Percentiles rank a stretch among this genome's conserved stretches.
These are phyloP conservation scores for Harlomillsia oculata DNA, from an alignment of 1,140 invertebrate genomes.

Conservation along the genomic window DNA sequence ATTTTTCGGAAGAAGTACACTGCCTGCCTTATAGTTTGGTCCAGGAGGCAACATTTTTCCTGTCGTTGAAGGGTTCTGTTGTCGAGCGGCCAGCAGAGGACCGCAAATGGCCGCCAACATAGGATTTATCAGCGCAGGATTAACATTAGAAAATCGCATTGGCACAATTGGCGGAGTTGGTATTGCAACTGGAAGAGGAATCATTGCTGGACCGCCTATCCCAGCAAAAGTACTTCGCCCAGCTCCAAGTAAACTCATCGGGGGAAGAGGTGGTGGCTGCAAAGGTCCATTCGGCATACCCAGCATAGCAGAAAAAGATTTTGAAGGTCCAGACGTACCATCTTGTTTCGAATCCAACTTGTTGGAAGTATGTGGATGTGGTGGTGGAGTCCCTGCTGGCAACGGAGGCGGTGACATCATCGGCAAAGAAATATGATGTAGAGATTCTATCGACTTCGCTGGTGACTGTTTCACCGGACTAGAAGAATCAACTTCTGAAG, in stretches of 20 bases:
- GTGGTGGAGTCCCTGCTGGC: background rate
- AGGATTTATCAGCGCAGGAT: slow-evolving; percentile 10
- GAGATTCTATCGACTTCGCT: too few relatives aligned
- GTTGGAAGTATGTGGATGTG: background rate
- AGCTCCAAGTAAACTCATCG: too few relatives aligned
- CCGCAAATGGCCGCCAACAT: slow-evolving; percentile 22
- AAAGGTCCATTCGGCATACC: slow-evolving; percentile 11
- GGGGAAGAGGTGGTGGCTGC: too few relatives aligned
- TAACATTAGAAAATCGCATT: slow-evolving; percentile 2
- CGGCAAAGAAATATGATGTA: too few relatives aligned
- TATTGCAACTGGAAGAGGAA: slow-evolving; percentile 27
- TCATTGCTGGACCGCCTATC: slow-evolving; percentile 4
- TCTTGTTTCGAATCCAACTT: background rate
- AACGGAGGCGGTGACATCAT: slow-evolving; percentile 24
- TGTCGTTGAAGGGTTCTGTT: slow-evolving; percentile 11
- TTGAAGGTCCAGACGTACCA: background rate
- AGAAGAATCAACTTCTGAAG: too few relatives aligned
- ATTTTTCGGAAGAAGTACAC: slow-evolving; percentile 27
- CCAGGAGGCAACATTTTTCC: background rate
- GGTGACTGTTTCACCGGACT: too few relatives aligned
- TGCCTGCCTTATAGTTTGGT: slow-evolving; percentile 7
- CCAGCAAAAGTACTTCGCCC: too few relatives aligned
- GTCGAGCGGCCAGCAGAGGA: slow-evolving; percentile 18
- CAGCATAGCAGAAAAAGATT: background rate
- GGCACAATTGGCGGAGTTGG: slow-evolving; percentile 30